Evolutionary conservation across 2,113 vertebrate genomes (phyloP), one percentile per base, ranked within the genome.

Genomic region (Asarcornis scutulata): DNA sequence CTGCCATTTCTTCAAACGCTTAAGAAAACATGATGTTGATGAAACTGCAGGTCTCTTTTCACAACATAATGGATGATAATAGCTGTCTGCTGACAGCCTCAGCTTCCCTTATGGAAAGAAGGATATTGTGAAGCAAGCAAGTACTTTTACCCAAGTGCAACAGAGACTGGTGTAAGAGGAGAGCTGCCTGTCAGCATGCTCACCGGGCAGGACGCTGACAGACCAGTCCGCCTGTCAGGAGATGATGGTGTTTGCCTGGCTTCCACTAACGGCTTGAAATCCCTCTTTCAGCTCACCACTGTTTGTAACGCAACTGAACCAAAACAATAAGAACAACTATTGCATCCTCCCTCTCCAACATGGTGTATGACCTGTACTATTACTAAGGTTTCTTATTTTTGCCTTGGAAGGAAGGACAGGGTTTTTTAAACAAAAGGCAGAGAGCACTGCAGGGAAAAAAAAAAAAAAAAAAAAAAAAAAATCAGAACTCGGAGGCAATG

Each of bases 401-500:
- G 3, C 22, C 90, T 82, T 40, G 21, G 17, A 92, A 36, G 21
- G 17, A 92, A 36, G 7, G 12, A 48, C 8, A 67, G 22, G 20
- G 6, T 9, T 90, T 89, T 81, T 52, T 55, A 86, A 93, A 88
- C 64, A 80, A 77, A 87, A 94, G 22, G 26, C 4, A 0, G 18
- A 42, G 27, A 88, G 12, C 6, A 53, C 46, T 95, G 82, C 60
- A 86, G 62, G 46, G 84, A n/a, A 58, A 68, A 67, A 90, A 58
- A 90, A 46, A 58, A 68, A 63, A 88, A 66, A 46, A 58, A 68
- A 63, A 67, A 90, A 58, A 90, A 46, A 58, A 68, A 63, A 88
- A 66, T 46, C 27, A 0, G 1, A 78, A 31, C 74, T 66, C 0
- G 0, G 38, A 87, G 53, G 58, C 64, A 78, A 59, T 0, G 1